Evolutionary conservation across 2,888 invertebrate genomes (phyloP), one percentile per base, ranked within the genome.

Genomic region (Nemotelus pantherinus): DNA sequence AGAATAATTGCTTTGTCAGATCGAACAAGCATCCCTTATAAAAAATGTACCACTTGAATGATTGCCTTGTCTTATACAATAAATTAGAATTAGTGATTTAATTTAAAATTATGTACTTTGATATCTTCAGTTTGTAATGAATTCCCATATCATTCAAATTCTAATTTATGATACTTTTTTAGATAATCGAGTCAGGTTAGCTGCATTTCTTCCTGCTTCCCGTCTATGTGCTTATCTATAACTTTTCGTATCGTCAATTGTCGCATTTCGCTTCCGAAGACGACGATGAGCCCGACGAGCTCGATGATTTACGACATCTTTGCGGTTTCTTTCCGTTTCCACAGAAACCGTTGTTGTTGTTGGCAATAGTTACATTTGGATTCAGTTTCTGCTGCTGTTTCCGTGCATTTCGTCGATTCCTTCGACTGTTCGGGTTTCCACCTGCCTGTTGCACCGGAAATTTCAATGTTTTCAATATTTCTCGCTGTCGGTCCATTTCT

Each of bases 401-500:
- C 9, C 50, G 5, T 3, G 50, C 25, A 68, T 68, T 68, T 25
- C 50, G 48, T 39, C 68, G 48, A 68, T 50, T 68, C 3, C 68
- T 6, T 6, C 50, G 48, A 5, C 39, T 63, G 10, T 53, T 53
- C 7, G 53, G 6, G 63, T 63, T 63, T 3, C 5, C 25, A 63
- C 9, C 7, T 2, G 3, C 43, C 10, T 63, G 63, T 41, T 7
- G 43, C 41, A 25, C 5, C 4, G 63, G 63, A 45, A 47, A 74
- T 45, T 58, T 77, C 43, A 77, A 6, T 43, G 68, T 4, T 57
- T 58, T 65, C n/a, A 77, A 48, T 2, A 77, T 55, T 2, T 68
- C 25, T 6, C 43, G n/a, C n/a, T 80, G 80, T 9, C 70, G 75
- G 53, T 79, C 75, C 3, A 79, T 48, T n/a, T 78, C 78, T 63